phyloP scores from a whole-genome alignment of 2,797 vertebrate genomes.

The Ptychadena robeensis region DNA sequence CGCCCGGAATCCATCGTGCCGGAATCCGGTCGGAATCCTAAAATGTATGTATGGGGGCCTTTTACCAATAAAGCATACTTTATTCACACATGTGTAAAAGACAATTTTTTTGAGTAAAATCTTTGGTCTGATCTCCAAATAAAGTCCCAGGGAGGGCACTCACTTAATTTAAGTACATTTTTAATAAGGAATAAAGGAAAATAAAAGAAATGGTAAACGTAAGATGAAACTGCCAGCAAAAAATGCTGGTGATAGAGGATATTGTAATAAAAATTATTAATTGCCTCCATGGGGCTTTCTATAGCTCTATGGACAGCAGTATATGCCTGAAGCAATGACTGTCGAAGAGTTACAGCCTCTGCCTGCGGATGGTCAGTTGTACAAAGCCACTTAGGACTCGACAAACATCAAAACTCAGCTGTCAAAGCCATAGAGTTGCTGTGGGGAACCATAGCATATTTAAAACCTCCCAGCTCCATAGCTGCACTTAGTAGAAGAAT shows the following conservation, averaged over 20 bases:
- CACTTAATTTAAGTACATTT: no score
- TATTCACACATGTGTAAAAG: no score
- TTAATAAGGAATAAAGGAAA: background rate
- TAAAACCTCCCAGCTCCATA: background rate
- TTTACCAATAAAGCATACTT: no score
- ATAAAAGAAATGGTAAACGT: background rate
- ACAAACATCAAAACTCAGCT: slow-evolving; percentile 11
- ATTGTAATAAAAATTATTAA: background rate
- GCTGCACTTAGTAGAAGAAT: background rate
- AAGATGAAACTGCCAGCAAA: background rate
- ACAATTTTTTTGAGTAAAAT: no score
- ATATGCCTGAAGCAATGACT: slow-evolving; percentile 1
- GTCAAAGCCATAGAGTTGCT: background rate
- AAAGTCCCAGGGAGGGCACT: no score
- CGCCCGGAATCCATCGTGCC: no score
- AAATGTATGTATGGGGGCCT: no score
- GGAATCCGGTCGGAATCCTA: no score
- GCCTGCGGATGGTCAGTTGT: background rate
- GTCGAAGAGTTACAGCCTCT: background rate
- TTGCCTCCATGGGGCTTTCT: background rate
- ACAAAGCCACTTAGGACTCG: background rate
- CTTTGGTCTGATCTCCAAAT: no score
- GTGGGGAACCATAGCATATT: background rate
- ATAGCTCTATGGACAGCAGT: background rate
- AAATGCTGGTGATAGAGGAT: background rate